Percentiles rank a stretch among this genome's conserved stretches.
Evolutionary conservation across 2,113 vertebrate genomes (phyloP).

Genomic region (Brienomyrus brachyistius): DNA sequence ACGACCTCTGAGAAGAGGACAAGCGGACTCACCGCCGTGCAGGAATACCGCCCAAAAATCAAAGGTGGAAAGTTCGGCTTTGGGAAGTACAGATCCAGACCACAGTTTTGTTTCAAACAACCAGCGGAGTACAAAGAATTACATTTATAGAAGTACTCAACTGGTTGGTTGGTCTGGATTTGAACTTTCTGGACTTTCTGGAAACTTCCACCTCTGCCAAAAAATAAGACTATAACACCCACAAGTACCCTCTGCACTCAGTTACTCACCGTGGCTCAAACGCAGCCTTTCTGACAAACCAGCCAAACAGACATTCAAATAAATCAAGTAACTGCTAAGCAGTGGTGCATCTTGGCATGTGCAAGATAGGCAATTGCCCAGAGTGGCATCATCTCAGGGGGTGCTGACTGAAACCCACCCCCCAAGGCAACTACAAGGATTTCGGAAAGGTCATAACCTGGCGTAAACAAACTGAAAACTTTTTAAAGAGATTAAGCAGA

Average conservation of each 20-base stretch:
- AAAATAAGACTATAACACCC: neutral
- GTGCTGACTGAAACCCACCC: neutral
- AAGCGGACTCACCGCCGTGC: neutral
- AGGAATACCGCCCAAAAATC: neutral
- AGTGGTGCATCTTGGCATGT: neutral
- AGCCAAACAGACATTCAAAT: neutral
- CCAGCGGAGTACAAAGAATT: neutral
- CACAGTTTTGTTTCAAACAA: neutral
- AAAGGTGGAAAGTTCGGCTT: neutral
- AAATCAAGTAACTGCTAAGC: neutral
- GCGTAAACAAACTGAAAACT: neutral
- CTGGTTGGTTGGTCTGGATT: neutral
- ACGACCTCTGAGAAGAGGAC: constrained; percentile 72
- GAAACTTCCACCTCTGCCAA: neutral
- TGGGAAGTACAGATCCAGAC: neutral
- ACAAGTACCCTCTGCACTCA: neutral
- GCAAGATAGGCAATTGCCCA: neutral
- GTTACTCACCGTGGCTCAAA: neutral
- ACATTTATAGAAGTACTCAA: neutral
- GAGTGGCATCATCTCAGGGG: neutral
- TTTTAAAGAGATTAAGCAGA: neutral
- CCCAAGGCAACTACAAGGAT: neutral
- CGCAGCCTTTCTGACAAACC: neutral
- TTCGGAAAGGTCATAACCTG: neutral
- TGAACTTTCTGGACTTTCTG: neutral